A percentile compares a stretch with the other conserved stretches of the same genome.
These are phyloP conservation scores for Pseudorhombus dupliciocellatus DNA, from an alignment of 2,113 vertebrate species.

Conservation along the genomic window DNA sequence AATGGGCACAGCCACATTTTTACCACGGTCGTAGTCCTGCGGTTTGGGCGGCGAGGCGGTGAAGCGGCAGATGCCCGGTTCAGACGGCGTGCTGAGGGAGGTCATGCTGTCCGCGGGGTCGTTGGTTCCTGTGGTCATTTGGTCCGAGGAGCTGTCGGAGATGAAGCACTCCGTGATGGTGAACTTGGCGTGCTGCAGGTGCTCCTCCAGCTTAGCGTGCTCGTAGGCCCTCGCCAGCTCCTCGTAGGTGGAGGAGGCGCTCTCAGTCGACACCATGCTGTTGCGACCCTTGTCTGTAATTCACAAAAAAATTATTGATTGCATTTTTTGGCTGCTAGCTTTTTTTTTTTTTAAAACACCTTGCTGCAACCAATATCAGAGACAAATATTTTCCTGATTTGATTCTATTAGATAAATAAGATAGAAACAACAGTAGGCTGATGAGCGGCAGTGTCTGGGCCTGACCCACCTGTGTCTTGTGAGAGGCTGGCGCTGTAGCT, in stretches of 20 bases:
- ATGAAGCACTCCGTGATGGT: conserved; percentile 98
- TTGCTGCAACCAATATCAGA: not conserved
- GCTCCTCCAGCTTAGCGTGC: conserved; percentile 96
- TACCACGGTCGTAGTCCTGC: conserved; percentile 88
- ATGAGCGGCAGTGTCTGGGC: not conserved
- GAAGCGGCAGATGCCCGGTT: conserved; percentile 80
- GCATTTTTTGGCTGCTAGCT: too few relatives aligned
- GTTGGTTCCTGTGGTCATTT: conserved; percentile 96
- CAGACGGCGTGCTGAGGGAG: conserved; percentile 85
- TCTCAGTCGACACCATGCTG: conserved; percentile 99
- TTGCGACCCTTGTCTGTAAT: conserved; percentile 94
- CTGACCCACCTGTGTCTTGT: conserved; percentile 90
- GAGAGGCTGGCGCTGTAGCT: conserved; percentile 98
- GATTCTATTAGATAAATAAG: too few relatives aligned
- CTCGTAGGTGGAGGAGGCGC: conserved; percentile 95
- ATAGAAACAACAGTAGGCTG: not conserved
- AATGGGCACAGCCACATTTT: conserved; percentile 95
- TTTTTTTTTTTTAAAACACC: not conserved
- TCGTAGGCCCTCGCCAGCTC: conserved; percentile 95
- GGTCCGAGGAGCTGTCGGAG: conserved; percentile 95
- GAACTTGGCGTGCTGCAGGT: conserved; percentile 95
- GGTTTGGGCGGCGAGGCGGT: conserved; percentile 80
- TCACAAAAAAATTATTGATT: not conserved
- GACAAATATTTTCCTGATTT: too few relatives aligned
- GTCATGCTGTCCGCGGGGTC: conserved; percentile 97